A percentile compares a stretch with the other conserved stretches of the same genome.
Evolutionary conservation across 30 jellyfish, hydroid and myxozoan species (phyloP).

Genomic region (Cassiopea xamachana): DNA sequence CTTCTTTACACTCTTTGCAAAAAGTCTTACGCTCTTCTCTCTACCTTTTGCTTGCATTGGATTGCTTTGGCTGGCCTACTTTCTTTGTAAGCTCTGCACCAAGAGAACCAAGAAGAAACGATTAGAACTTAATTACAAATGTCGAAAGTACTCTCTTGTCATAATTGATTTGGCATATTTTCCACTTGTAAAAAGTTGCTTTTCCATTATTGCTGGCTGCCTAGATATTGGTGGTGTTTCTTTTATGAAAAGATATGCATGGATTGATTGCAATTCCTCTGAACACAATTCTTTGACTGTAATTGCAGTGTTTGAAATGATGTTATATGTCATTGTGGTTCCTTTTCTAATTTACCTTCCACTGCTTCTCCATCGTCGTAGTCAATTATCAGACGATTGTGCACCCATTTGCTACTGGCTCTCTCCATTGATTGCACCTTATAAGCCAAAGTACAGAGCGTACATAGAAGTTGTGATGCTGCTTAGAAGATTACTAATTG

Average conservation of each 20-base stretch:
- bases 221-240: conserved; percentile 27
- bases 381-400: conserved; percentile 1
- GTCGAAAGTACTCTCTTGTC: too few species aligned
- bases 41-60: too few species aligned
- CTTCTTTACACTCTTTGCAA: too few species aligned
- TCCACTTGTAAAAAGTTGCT: not conserved
- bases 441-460: conserved; percentile 15
- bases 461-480: conserved; percentile 45
- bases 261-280: conserved; percentile 42
- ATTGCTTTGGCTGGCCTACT: too few species aligned
- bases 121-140: too few species aligned
- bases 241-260: conserved; percentile 32
- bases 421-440: conserved; percentile 23
- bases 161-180: not conserved
- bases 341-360: conserved; percentile 52
- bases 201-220: conserved; percentile 10
- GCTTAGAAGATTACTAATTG: conserved; percentile 34
- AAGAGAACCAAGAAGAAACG: too few species aligned
- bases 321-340: conserved; percentile 44
- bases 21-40: too few species aligned
- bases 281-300: conserved; percentile 4
- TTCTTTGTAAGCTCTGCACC: too few species aligned
- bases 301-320: conserved; percentile 26
- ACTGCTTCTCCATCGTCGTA: conserved; percentile 23
- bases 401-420: conserved; percentile 34